Conservation (phyloP, 1,140 invertebrate species). For the Andricus grossulariae region DNA sequence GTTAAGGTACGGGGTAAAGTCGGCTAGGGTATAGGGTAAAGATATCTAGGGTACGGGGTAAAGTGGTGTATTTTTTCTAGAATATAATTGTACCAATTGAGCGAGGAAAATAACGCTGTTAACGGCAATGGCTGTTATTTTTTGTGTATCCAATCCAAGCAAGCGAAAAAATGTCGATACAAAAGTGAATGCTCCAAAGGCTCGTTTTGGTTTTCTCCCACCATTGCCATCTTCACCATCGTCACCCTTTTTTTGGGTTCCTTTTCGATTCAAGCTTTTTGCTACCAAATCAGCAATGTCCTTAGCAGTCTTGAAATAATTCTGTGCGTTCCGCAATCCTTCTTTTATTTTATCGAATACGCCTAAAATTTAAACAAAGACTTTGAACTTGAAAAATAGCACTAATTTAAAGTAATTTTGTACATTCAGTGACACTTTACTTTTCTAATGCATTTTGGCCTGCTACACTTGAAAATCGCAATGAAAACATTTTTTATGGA, state of each 20-base stretch:
- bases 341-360: constrained; percentile 79
- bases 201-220: constrained; percentile 39
- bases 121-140: constrained; percentile 85
- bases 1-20: no score
- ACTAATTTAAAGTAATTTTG: no score
- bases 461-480: no score
- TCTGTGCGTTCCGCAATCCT: constrained; percentile 80
- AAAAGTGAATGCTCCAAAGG: constrained; percentile 67
- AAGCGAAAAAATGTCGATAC: constrained; percentile 82
- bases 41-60: no score
- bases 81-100: constrained; percentile 80
- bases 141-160: constrained; percentile 83
- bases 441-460: no score
- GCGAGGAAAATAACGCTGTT: constrained; percentile 90
- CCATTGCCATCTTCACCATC: constrained; percentile 30
- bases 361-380: constrained; percentile 55
- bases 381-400: not conserved
- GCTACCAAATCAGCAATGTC: constrained; percentile 71
- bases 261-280: constrained; percentile 59
- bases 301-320: constrained; percentile 70
- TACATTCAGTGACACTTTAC: no score
- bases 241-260: constrained; percentile 45
- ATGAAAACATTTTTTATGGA: no score
- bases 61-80: not conserved
- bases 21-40: no score